Base-by-base conservation (phyloP, 2,797 vertebrate genomes). In the Apogon talboti region DNA sequence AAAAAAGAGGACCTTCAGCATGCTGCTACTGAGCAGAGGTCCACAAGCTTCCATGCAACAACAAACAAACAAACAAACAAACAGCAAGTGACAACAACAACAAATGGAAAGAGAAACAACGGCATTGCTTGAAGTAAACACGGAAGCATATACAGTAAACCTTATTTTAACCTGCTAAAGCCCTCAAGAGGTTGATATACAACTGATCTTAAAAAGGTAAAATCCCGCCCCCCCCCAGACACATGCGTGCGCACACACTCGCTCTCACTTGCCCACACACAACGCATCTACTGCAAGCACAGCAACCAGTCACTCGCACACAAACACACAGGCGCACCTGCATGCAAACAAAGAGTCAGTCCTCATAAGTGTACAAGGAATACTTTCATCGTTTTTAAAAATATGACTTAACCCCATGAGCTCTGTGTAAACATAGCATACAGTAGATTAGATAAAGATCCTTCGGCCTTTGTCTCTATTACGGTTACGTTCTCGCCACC, bases 1-100 rank as follows among this genome's bases (percentile, higher is more conserved):
- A 42, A 59, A 53, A 49, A 60, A 69, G 40, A 58, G 66, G 81
- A 85, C 88, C 89, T 79, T 92, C 71, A 51, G 90, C 93, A 94
- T 94, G 93, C 92, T 92, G 92, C 87, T 89, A 89, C 82, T 87
- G 85, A 89, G 89, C 88, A 89, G 88, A 89, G 82, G 90, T 90
- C 89, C 80, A 81, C 89, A 84, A 90, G 91, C 89, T 87, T 90
- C 91, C 93, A 94, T 93, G 93, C 93, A 92, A 90, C 90, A 84
- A 85, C 81, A 83, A 89, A 87, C 84, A 79, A 78, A 71, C 65
- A 37, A 64, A 78, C 69, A 57, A 86, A 88, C 82, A 81, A 83
- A 84, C 81, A 40, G 79, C 83, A 78, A 90, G 62, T 64, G 85
- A 89, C 84, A 16, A 85, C 89, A 66, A 78, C 85, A 61, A 74